Evolutionary conservation across 2,888 invertebrate genomes (phyloP), one percentile per base, ranked within the genome.

Genomic region (Litoditis marina): DNA sequence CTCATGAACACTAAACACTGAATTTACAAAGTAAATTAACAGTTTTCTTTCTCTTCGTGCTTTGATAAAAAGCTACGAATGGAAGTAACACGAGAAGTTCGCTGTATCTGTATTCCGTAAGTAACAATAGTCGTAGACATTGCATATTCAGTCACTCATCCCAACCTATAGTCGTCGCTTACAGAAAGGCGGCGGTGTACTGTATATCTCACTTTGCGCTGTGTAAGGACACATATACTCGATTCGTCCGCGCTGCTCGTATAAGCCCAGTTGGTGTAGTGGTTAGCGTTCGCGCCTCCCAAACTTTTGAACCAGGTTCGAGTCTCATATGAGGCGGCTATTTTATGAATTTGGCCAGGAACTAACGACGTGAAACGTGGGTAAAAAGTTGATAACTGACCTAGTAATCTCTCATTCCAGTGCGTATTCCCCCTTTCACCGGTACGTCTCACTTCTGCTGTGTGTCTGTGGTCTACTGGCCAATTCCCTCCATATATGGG

Each of bases 401-500:
- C 52, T n/a, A 60, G 22, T 28, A 46, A 47, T 36, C 47, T 32
- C 19, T 2, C 11, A 28, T 70, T 76, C 53, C 64, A 77, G 77
- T 32, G 58, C 63, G 34, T 78, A 78, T 69, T 69, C 69, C 2
- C 65, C 64, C 30, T 64, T 70, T 31, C 78, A 78, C 34, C 74
- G 73, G 2, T 74, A 73, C 60, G 42, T 75, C 25, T 65, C 74
- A 13, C 60, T 78, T 25, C n/a, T 74, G 13, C 61, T 78, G 11
- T 78, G 78, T 54, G 66, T 76, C 2, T 47, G 68, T 11, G 78
- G 78, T 28, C 66, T 78, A 11, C 54, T 70, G 1, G 73, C 74
- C 44, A 78, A 78, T 42, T 59, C 60, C 27, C 63, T 78, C 16
- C 78, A 78, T 61, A 74, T 75, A 42, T 55, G 67, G 47, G 76